Evolutionary conservation across 1,140 invertebrate species (phyloP).

Genomic region (Oedothorax gibbosus): DNA sequence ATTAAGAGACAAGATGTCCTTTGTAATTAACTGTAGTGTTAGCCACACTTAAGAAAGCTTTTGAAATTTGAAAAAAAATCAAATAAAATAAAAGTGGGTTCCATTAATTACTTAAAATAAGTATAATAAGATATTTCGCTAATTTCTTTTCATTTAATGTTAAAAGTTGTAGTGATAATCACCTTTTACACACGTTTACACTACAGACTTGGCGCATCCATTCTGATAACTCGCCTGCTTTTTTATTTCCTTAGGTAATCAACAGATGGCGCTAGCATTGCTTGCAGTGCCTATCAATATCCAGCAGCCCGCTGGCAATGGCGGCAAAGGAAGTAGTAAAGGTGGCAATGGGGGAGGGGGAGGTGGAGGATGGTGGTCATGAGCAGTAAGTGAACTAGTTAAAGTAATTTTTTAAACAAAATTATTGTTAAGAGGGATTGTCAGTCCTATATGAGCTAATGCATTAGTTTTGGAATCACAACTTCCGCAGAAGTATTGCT

Average conservation of each 20-base stretch:
- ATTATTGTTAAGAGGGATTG: not conserved
- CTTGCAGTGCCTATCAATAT: constrained; percentile 48
- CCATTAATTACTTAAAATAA: too few relatives aligned
- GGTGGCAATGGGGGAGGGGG: constrained; percentile 17
- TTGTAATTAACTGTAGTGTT: too few relatives aligned
- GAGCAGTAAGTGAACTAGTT: not conserved
- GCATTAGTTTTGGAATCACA: not conserved
- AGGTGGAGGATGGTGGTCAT: constrained; percentile 43
- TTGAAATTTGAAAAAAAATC: too few relatives aligned
- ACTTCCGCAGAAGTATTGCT: too few relatives aligned
- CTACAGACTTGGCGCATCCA: too few relatives aligned
- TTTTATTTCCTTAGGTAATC: constrained; percentile 14
- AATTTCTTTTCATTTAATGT: too few relatives aligned
- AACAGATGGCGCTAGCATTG: constrained; percentile 55
- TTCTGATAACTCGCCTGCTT: not conserved
- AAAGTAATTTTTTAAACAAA: not conserved
- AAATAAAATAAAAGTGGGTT: too few relatives aligned
- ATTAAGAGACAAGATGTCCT: too few relatives aligned
- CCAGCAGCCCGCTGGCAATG: constrained; percentile 20
- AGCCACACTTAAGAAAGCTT: too few relatives aligned
- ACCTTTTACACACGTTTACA: too few relatives aligned
- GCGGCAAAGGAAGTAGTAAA: constrained; percentile 7
- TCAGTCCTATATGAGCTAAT: not conserved
- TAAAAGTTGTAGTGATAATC: too few relatives aligned
- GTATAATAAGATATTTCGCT: too few relatives aligned